Evolutionary conservation across 2,888 invertebrate species (phyloP).

Genomic region (Rhogogaster chlorosoma): DNA sequence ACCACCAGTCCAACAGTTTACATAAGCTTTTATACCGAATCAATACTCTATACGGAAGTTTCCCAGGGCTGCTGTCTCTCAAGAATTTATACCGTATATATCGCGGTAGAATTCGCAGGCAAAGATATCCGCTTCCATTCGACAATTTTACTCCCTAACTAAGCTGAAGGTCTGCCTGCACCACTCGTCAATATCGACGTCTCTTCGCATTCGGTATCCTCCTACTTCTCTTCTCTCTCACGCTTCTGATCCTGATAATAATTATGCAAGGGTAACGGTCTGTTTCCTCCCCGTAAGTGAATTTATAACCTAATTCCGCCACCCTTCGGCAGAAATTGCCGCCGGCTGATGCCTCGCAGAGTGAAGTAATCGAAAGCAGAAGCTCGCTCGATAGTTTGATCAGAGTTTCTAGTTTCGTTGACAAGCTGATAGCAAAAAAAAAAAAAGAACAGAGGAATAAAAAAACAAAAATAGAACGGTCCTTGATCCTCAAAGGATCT

Average conservation of each 20-base stretch:
- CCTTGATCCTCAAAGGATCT: not conserved
- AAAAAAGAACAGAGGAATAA: too few relatives aligned
- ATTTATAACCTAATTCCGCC: slow-evolving; percentile 62
- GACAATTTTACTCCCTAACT: not conserved
- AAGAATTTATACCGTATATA: slow-evolving; percentile 20
- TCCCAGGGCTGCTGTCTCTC: slow-evolving; percentile 40
- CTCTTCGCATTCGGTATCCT: slow-evolving; percentile 13
- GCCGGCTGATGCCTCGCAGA: slow-evolving; percentile 2
- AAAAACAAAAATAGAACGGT: not conserved
- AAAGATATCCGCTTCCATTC: slow-evolving; percentile 6
- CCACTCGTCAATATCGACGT: slow-evolving; percentile 35
- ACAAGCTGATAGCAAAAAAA: not conserved
- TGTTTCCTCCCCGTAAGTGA: slow-evolving; percentile 61
- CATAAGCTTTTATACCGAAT: slow-evolving; percentile 62
- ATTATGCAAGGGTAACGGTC: slow-evolving; percentile 61
- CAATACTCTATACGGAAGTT: slow-evolving; percentile 61
- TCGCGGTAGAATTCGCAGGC: slow-evolving; percentile 1
- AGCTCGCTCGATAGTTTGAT: slow-evolving; percentile 6
- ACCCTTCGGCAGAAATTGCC: slow-evolving; percentile 41
- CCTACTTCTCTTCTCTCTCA: slow-evolving; percentile 1
- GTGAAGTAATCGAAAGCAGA: slow-evolving; percentile 39
- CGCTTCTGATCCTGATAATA: slow-evolving; percentile 58
- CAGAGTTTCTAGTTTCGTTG: not conserved
- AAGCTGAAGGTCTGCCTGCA: not conserved
- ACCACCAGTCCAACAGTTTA: slow-evolving; percentile 57